These are phyloP conservation scores for Psammodynastes pulverulentus DNA, from an alignment of 2,113 vertebrate genomes.

Conservation along the genomic window DNA sequence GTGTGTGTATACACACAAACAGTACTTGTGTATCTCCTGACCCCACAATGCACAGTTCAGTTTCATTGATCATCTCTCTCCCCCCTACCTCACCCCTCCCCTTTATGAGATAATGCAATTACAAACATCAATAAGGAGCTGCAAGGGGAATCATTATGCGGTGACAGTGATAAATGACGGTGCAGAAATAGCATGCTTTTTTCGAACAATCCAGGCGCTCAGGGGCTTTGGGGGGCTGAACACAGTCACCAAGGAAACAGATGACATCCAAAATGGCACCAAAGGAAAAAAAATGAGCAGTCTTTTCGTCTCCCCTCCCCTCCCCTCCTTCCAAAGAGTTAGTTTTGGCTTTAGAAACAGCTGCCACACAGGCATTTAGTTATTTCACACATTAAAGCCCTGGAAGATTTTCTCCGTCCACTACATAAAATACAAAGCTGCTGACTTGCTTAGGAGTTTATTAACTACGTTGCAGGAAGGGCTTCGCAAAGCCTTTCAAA, in stretches of 20 bases:
- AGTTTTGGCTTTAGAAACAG: conserved; percentile 81
- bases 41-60: conserved; percentile 84
- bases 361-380: conserved; percentile 75
- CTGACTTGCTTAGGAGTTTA: conserved; percentile 36
- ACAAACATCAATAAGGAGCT: conserved; percentile 99
- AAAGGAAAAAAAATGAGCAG: conserved; percentile 77
- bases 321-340: conserved; percentile 68
- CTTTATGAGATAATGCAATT: conserved; percentile 99
- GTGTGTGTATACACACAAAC: not conserved
- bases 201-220: conserved; percentile 86
- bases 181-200: conserved; percentile 89
- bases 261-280: conserved; percentile 96
- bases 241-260: conserved; percentile 96
- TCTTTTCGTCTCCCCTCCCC: conserved; percentile 61
- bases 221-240: conserved; percentile 88
- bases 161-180: conserved; percentile 99
- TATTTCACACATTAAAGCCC: conserved; percentile 65
- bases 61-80: conserved; percentile 88
- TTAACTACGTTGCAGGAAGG: conserved; percentile 47
- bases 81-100: conserved; percentile 67
- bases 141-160: conserved; percentile 98
- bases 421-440: conserved; percentile 59
- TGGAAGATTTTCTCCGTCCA: conserved; percentile 50
- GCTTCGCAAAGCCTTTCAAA: not conserved
- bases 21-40: conserved; percentile 81